Evolutionary conservation across 2,113 vertebrate genomes (phyloP), one percentile per base, ranked within the genome.

Genomic region (Bufo gargarizans): DNA sequence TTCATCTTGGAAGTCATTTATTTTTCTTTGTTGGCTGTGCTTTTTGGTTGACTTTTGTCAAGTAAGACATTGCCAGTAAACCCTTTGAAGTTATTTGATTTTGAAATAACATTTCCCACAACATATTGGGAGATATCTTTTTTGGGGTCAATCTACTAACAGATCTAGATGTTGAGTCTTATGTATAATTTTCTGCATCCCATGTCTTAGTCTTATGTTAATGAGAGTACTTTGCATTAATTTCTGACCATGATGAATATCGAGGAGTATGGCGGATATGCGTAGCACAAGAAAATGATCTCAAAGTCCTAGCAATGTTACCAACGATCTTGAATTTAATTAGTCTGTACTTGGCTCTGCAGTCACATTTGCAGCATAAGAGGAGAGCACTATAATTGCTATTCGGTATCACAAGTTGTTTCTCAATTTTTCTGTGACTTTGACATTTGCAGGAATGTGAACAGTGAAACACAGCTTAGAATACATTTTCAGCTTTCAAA

Each of bases 251-350:
- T 80, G 77, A 80, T 78, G 50, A 78, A 78, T 78, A 78, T 58
- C 50, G 56, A 58, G 22, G 20, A 56, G 53, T 56, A 22, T 22
- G n/a, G 12, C 4, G 9, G 16, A 59, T 33, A 33, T 56, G 59
- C 63, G 67, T 11, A 65, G 33, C 47, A 50, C 63, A 83, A 53
- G 49, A 53, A 83, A 50, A 83, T 83, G 59, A 82, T 82, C 58
- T 82, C 33, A 65, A 20, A 74, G 43, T 69, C 63, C 47, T 71
- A 69, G 47, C 63, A 84, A 69, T 83, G 61, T 84, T 84, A 71
- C 63, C 63, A 71, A 47, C 50, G 82, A 69, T 84, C 61, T 19
- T 83, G 61, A 84, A 69, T 84, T 22, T 58, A 58, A 85, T 85
- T 59, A 71, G 69, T 65, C 50, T 56, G 9, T 43, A 59, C 43